These are phyloP conservation scores for Cyclophora albipunctata DNA, from an alignment of 2,888 invertebrate genomes.

Conservation along the genomic window DNA sequence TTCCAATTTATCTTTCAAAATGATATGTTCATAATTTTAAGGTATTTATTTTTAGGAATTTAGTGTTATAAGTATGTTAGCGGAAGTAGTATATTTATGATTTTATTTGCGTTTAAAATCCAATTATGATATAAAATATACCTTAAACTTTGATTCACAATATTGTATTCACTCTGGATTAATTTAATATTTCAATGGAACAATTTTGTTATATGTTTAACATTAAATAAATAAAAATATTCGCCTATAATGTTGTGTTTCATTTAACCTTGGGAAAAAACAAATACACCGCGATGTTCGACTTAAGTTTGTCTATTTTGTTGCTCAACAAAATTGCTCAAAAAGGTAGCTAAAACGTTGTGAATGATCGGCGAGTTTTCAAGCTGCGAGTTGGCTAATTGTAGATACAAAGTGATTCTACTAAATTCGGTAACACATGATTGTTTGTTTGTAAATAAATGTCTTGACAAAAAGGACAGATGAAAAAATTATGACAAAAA, in stretches of 20 bases:
- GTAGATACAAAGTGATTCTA: too few relatives aligned
- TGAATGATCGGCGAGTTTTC: too few relatives aligned
- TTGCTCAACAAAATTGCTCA: too few relatives aligned
- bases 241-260: conserved; percentile 56
- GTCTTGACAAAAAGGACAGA: too few relatives aligned
- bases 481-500: too few relatives aligned
- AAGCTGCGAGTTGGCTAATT: too few relatives aligned
- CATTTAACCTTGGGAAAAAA: conserved; percentile 17
- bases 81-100: conserved; percentile 20
- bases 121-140: neutral
- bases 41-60: conserved; percentile 44
- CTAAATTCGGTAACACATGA: too few relatives aligned
- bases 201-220: conserved; percentile 49
- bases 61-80: conserved; percentile 26
- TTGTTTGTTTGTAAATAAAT: too few relatives aligned
- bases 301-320: too few relatives aligned
- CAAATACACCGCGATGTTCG: too few relatives aligned
- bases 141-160: conserved; percentile 2
- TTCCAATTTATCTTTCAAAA: conserved; percentile 44
- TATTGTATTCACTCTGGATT: conserved; percentile 14
- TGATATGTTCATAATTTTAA: conserved; percentile 47
- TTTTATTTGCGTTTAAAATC: conserved; percentile 25
- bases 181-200: conserved; percentile 33
- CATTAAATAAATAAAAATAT: conserved; percentile 67
- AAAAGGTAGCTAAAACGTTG: too few relatives aligned